A percentile compares a stretch with the other conserved stretches of the same genome.
These are phyloP conservation scores for Anser brachyrhynchus DNA, from an alignment of 2,113 vertebrate species.

Conservation along the genomic window DNA sequence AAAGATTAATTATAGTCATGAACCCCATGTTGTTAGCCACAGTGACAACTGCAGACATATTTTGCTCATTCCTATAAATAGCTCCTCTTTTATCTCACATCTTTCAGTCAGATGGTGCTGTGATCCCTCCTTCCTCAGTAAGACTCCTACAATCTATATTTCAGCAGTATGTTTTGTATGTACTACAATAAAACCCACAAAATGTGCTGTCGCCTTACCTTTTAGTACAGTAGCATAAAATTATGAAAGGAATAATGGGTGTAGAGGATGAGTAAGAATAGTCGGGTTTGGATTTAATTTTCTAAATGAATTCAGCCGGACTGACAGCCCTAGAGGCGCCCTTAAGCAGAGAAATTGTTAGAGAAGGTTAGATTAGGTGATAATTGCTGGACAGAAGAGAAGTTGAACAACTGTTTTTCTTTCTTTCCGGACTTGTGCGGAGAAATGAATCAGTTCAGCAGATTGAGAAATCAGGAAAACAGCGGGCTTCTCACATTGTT, in stretches of 20 bases:
- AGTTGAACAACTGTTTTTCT: not conserved
- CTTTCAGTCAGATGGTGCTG: slow-evolving; percentile 60
- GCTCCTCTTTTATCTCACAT: slow-evolving; percentile 62
- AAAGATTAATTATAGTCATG: not conserved
- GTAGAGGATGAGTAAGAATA: not conserved
- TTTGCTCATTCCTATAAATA: slow-evolving; percentile 54
- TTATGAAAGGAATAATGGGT: slow-evolving; percentile 25
- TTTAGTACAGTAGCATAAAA: slow-evolving; percentile 10
- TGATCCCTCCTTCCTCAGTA: not conserved
- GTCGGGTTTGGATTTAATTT: not conserved
- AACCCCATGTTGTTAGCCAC: not conserved
- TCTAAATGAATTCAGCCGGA: slow-evolving; percentile 18
- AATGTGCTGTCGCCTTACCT: slow-evolving; percentile 1
- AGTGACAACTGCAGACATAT: slow-evolving; percentile 21
- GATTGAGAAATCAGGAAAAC: slow-evolving; percentile 9
- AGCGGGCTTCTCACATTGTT: slow-evolving; percentile 14
- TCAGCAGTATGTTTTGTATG: not conserved
- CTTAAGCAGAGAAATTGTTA: slow-evolving; percentile 38
- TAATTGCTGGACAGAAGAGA: slow-evolving; percentile 25
- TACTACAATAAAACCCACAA: slow-evolving; percentile 5
- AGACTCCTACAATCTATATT: not conserved
- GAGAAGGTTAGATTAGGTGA: slow-evolving; percentile 16
- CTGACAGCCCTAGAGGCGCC: slow-evolving; percentile 33
- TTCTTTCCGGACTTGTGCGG: not conserved
- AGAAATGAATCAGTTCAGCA: not conserved